A percentile compares a stretch with the other conserved stretches of the same genome.
These are phyloP conservation scores for Eospalax fontanierii DNA, from an alignment of 2,797 vertebrate species.

Conservation along the genomic window DNA sequence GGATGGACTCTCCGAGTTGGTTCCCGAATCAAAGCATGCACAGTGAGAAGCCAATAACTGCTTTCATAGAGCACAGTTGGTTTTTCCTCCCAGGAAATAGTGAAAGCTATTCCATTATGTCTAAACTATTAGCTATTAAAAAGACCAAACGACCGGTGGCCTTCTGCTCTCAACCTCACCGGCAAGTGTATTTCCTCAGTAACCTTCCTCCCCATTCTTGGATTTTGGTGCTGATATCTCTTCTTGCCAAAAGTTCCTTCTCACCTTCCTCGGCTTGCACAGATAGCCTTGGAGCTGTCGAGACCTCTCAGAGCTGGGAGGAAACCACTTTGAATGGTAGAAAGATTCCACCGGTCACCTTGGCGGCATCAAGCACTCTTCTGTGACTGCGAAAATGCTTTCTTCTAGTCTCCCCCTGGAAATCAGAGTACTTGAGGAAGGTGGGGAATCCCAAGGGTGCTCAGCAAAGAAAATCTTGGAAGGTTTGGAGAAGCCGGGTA, in stretches of 20 bases:
- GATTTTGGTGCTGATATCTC: neutral
- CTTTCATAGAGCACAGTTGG: slow-evolving; percentile 14
- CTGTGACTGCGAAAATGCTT: slow-evolving; percentile 45
- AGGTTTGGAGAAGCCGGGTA: slow-evolving; percentile 61
- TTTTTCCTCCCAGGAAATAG: slow-evolving; percentile 44
- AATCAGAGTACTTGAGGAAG: neutral
- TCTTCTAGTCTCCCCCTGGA: slow-evolving; percentile 27
- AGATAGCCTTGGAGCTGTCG: neutral
- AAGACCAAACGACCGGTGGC: too few relatives aligned
- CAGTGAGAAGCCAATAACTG: slow-evolving; percentile 56
- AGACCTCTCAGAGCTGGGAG: slow-evolving; percentile 1
- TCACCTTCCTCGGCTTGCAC: slow-evolving; percentile 50
- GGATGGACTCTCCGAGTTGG: slow-evolving; percentile 4
- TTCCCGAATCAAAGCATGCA: slow-evolving; percentile 71
- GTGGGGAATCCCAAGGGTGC: neutral
- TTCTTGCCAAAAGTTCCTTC: slow-evolving; percentile 21
- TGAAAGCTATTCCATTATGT: slow-evolving; percentile 30
- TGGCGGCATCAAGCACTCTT: neutral
- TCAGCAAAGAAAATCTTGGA: slow-evolving; percentile 52
- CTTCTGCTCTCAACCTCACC: slow-evolving; percentile 16
- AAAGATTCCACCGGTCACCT: neutral
- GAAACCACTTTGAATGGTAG: neutral
- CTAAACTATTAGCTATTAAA: neutral
- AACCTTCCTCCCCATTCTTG: slow-evolving; percentile 51
- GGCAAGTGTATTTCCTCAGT: slow-evolving; percentile 36